Evolutionary conservation across 2,888 invertebrate genomes (phyloP).

Genomic region (Gisinianus flammeolus): DNA sequence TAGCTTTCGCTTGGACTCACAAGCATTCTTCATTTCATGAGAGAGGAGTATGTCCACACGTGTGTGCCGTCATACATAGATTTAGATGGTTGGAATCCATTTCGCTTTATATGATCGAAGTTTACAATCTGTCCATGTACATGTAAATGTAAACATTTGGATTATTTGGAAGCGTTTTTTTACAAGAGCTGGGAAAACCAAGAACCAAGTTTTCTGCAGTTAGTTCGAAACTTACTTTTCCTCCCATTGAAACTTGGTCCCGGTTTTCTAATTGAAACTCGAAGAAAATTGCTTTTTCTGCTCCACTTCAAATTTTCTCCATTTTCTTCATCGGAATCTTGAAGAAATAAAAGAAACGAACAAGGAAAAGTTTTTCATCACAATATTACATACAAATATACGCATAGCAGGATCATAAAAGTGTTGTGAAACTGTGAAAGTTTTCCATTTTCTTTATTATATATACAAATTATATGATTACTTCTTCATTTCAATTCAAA

Average conservation of each 20-base stretch:
- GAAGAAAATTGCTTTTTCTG: neutral
- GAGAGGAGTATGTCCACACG: constrained; percentile 15
- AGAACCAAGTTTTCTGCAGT: constrained; percentile 20
- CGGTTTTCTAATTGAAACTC: neutral
- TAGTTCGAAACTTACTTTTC: constrained; percentile 18
- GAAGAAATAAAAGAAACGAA: neutral
- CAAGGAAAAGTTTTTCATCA: neutral
- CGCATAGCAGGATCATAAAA: neutral
- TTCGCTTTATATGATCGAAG: constrained; percentile 15
- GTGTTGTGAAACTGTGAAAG: neutral
- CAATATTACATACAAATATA: neutral
- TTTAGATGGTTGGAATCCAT: neutral
- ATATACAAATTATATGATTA: too few relatives aligned
- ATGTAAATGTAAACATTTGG: constrained; percentile 15
- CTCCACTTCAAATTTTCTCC: neutral
- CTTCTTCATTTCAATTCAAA: too few relatives aligned
- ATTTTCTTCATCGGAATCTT: neutral
- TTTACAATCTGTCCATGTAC: constrained; percentile 22
- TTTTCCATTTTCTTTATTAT: too few relatives aligned
- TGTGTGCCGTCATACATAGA: neutral
- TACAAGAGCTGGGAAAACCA: constrained; percentile 5
- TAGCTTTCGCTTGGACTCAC: neutral
- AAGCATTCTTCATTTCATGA: neutral
- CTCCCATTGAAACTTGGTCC: neutral
- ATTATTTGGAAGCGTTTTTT: constrained; percentile 9